Percentiles rank a stretch among this genome's conserved stretches.
Conservation (phyloP, 2,888 invertebrate species). For the Xestia c-nigrum region DNA sequence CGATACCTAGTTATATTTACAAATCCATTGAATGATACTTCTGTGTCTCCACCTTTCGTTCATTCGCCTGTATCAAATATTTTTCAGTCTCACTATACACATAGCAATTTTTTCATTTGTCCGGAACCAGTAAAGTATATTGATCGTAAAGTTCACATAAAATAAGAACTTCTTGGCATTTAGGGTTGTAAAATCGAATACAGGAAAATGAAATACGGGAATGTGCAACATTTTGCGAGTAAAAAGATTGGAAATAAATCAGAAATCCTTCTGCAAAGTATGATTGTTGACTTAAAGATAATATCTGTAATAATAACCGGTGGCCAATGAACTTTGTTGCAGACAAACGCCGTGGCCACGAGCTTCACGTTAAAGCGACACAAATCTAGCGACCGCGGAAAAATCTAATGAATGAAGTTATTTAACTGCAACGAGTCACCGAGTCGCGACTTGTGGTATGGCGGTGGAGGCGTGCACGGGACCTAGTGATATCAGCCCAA, state of each 20-base stretch:
- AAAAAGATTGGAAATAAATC: constrained; percentile 5
- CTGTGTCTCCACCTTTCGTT: neutral
- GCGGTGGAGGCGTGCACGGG: neutral
- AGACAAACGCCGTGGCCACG: neutral
- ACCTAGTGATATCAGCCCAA: neutral
- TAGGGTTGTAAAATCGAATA: constrained; percentile 4
- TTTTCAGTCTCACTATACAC: neutral
- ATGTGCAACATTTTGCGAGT: neutral
- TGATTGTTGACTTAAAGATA: neutral
- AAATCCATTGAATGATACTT: neutral
- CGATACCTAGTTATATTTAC: neutral
- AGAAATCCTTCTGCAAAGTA: constrained; percentile 1
- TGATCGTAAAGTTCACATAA: constrained; percentile 11
- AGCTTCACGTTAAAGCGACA: neutral
- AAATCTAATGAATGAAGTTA: neutral
- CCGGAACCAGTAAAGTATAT: neutral
- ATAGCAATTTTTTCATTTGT: neutral
- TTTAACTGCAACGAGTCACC: neutral
- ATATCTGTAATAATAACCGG: neutral
- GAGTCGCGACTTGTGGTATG: neutral
- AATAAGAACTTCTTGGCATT: neutral
- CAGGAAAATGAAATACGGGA: neutral
- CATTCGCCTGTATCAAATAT: neutral
- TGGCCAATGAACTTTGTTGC: neutral
- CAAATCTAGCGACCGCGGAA: neutral